phyloP scores from a whole-genome alignment of 2,797 vertebrate species.

The Coregonus suidteri region DNA sequence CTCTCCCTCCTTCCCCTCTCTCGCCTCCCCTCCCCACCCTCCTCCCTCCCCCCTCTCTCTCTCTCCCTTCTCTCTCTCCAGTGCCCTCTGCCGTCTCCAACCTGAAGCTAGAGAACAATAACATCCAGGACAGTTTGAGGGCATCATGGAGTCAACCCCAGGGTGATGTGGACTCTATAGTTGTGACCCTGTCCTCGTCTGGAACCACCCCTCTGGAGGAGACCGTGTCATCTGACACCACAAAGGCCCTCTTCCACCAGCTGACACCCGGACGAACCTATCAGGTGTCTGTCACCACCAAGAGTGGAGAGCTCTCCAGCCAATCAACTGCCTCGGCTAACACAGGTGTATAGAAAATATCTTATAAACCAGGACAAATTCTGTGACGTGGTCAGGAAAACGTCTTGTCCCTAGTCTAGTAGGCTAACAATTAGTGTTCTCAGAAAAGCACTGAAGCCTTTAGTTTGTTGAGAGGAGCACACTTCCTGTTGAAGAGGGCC shows the following conservation, averaged over 20 bases:
- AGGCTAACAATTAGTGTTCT: too few relatives aligned
- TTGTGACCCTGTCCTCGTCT: slow-evolving; percentile 66
- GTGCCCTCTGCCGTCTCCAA: slow-evolving; percentile 61
- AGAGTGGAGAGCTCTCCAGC: slow-evolving; percentile 77
- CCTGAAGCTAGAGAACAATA: slow-evolving; percentile 33
- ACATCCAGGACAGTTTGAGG: slow-evolving; percentile 38
- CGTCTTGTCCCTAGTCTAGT: too few relatives aligned
- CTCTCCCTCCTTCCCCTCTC: slow-evolving; percentile 60
- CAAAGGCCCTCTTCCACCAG: slow-evolving; percentile 70
- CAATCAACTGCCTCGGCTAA: slow-evolving; percentile 68
- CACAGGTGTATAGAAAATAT: slow-evolving; percentile 72
- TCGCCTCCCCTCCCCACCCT: background rate
- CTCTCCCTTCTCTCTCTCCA: slow-evolving; percentile 65
- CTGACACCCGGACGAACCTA: slow-evolving; percentile 84
- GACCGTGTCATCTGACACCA: slow-evolving; percentile 61
- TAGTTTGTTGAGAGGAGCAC: background rate
- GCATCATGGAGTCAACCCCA: slow-evolving; percentile 67
- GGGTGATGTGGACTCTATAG: slow-evolving; percentile 63
- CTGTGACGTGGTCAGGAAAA: too few relatives aligned
- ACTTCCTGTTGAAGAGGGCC: background rate
- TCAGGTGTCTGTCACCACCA: slow-evolving; percentile 73
- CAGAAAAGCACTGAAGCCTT: too few relatives aligned
- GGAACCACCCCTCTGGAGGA: slow-evolving; percentile 63
- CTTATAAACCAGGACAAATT: background rate
- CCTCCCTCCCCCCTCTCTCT: background rate